Conservation (phyloP, 2,797 vertebrate species). For the Halcyon badia region DNA sequence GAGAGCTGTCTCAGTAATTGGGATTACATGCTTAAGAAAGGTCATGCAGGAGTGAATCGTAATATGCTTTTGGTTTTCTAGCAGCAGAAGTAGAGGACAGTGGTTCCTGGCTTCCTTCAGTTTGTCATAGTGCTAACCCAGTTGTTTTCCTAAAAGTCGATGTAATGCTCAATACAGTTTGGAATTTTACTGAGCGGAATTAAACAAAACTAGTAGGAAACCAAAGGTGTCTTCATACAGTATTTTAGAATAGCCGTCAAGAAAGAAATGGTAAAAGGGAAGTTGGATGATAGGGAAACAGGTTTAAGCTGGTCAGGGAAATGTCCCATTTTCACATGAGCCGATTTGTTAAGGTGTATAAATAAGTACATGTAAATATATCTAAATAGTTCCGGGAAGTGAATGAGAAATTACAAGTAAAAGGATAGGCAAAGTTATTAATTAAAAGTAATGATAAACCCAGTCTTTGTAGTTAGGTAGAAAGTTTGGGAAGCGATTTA, state of each 20-base stretch:
- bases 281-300: conserved; percentile 4
- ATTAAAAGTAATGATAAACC: conserved; percentile 45
- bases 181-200: conserved; percentile 1
- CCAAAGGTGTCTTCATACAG: neutral
- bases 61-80: neutral
- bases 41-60: neutral
- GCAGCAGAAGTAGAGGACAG: neutral
- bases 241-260: neutral
- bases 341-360: conserved; percentile 40
- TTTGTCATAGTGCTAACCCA: neutral
- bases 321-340: conserved; percentile 28
- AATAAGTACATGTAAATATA: conserved; percentile 41
- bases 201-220: conserved; percentile 37
- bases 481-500: neutral
- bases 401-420: conserved; percentile 51
- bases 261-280: conserved; percentile 38
- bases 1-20: neutral
- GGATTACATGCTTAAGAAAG: neutral
- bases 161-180: neutral
- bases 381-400: conserved; percentile 40
- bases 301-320: conserved; percentile 42
- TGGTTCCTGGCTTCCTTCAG: neutral
- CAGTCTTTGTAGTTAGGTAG: conserved; percentile 16
- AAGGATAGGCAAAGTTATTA: conserved; percentile 47
- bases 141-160: neutral